These are phyloP conservation scores for Cariama cristata DNA, from an alignment of 2,113 vertebrate species.

Conservation along the genomic window DNA sequence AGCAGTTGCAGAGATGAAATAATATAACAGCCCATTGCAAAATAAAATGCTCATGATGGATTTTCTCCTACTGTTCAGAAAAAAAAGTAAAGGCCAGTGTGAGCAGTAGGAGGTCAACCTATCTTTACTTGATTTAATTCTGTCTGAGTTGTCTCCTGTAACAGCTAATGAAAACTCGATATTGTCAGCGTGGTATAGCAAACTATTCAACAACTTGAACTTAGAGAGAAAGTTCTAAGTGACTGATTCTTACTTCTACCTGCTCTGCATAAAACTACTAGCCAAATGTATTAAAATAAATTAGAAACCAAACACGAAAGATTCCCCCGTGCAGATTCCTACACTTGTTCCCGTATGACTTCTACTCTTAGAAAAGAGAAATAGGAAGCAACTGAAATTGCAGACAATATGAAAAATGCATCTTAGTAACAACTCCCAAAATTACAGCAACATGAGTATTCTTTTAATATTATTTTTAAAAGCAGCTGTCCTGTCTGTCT, in stretches of 20 bases:
- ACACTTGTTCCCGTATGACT: not conserved
- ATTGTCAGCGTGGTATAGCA: constrained; percentile 30
- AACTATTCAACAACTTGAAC: constrained; percentile 39
- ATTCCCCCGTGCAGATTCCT: not conserved
- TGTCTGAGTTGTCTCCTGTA: constrained; percentile 34
- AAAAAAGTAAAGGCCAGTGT: constrained; percentile 29
- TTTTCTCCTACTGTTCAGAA: constrained; percentile 40
- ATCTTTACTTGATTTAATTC: constrained; percentile 52
- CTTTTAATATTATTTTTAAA: not conserved
- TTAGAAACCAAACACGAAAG: not conserved
- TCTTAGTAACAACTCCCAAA: not conserved
- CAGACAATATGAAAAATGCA: not conserved
- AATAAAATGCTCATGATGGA: constrained; percentile 14
- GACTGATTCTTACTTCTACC: not conserved
- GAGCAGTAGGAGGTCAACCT: constrained; percentile 20
- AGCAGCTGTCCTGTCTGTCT: not conserved
- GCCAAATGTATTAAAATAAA: not conserved
- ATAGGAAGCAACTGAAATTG: not conserved
- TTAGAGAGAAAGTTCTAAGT: not conserved
- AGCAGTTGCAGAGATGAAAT: constrained; percentile 19
- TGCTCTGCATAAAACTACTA: not conserved
- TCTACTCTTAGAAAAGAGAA: not conserved
- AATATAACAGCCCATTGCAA: not conserved
- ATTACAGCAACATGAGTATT: not conserved
- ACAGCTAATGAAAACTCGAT: constrained; percentile 64